Conservation (phyloP, 2,888 invertebrate genomes). For the Diarsia brunnea region DNA sequence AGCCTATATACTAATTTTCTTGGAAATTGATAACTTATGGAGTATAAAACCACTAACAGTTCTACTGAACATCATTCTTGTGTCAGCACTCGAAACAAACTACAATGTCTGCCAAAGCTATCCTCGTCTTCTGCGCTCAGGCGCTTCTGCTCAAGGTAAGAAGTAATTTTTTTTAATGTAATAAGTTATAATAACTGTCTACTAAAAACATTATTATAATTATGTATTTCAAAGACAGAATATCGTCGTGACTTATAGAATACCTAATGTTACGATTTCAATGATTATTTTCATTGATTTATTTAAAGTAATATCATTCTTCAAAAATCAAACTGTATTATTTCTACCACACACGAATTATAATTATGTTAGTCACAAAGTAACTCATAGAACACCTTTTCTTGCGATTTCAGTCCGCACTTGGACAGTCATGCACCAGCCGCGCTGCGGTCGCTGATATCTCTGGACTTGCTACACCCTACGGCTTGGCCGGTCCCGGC, state of each 20-base stretch:
- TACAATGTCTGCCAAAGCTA: conserved; percentile 70
- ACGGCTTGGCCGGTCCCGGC: conserved; percentile 18
- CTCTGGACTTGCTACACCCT: neutral
- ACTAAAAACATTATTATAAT: no score
- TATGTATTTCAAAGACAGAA: no score
- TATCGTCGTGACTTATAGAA: no score
- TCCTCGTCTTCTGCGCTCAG: conserved; percentile 17
- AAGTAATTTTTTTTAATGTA: no score
- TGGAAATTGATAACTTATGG: conserved; percentile 1
- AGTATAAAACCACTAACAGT: conserved; percentile 24
- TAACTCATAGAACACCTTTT: no score
- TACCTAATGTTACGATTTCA: no score
- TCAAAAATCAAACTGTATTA: no score
- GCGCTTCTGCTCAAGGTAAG: conserved; percentile 7
- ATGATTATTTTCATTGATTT: no score
- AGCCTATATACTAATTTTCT: conserved; percentile 4
- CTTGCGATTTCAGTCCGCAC: conserved; percentile 20
- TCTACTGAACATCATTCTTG: conserved; percentile 31
- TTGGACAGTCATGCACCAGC: conserved; percentile 40
- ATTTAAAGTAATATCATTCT: no score
- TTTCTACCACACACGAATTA: no score
- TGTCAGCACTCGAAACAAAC: conserved; percentile 36
- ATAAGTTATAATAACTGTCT: no score
- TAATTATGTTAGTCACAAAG: no score
- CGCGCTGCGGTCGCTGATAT: conserved; percentile 14